These are phyloP conservation scores for Eucera pruinosa DNA, from an alignment of 2,888 invertebrate genomes.

Conservation along the genomic window DNA sequence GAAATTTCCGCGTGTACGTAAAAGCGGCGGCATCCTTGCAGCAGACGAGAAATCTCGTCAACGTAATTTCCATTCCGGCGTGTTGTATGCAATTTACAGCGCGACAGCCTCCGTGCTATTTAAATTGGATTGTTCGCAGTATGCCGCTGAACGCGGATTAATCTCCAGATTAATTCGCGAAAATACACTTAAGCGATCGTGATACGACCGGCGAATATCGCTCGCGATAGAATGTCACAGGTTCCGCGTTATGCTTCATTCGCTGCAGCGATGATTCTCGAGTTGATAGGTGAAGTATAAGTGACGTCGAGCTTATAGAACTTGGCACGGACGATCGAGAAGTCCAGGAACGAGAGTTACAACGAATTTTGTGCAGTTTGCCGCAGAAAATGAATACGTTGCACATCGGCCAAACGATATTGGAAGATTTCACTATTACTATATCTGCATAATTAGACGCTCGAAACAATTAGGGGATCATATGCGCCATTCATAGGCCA, in stretches of 20 bases:
- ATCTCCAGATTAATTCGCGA: conserved; percentile 66
- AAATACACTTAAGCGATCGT: conserved; percentile 59
- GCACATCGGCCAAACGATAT: too few species aligned
- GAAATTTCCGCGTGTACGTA: conserved; percentile 29
- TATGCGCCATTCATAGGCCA: too few species aligned
- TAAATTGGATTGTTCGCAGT: conserved; percentile 64
- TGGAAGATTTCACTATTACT: too few species aligned
- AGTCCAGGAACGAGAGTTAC: too few species aligned
- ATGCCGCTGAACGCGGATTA: conserved; percentile 55
- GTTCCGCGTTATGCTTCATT: conserved; percentile 17
- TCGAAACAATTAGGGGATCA: too few species aligned
- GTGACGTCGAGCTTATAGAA: neutral
- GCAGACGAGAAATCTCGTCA: conserved; percentile 61
- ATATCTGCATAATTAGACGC: too few species aligned
- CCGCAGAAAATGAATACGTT: too few species aligned
- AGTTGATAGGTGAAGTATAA: neutral
- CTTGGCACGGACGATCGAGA: too few species aligned
- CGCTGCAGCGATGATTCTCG: conserved; percentile 2
- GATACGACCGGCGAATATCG: conserved; percentile 36
- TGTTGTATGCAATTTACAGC: conserved; percentile 59
- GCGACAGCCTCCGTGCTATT: conserved; percentile 44
- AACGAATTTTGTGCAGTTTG: too few species aligned
- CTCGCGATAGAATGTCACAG: neutral
- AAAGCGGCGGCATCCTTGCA: conserved; percentile 36
- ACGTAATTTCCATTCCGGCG: conserved; percentile 63